Conservation (phyloP, 2,113 vertebrate genomes). For the Uropsilus gracilis region DNA sequence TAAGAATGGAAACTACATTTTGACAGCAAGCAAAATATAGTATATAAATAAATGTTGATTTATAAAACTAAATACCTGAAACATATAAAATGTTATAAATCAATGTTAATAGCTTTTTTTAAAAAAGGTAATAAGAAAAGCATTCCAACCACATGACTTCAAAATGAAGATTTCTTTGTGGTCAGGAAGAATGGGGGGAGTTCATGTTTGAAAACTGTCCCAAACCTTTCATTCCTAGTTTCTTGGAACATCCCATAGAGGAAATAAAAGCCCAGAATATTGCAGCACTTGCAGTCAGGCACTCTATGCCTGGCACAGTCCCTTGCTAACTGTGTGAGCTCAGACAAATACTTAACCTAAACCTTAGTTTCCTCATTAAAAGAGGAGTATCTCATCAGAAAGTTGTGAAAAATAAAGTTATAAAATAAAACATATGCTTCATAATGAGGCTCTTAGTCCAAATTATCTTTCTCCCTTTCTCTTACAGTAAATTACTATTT, state of each 20-base stretch:
- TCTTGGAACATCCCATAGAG: neutral
- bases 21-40: neutral
- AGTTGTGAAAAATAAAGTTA: slow-evolving; percentile 9
- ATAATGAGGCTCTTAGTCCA: neutral
- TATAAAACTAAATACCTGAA: neutral
- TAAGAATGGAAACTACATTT: neutral
- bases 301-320: neutral
- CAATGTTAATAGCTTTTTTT: neutral
- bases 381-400: slow-evolving; percentile 33
- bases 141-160: neutral
- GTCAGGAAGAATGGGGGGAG: neutral
- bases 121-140: neutral
- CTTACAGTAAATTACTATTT: slow-evolving; percentile 8
- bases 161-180: slow-evolving; percentile 33
- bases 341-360: neutral
- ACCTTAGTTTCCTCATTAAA: slow-evolving; percentile 5
- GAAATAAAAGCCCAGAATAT: neutral
- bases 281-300: neutral
- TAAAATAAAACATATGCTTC: slow-evolving; percentile 6
- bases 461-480: neutral
- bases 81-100: neutral
- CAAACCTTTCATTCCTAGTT: slow-evolving; percentile 27
- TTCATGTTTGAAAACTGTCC: slow-evolving; percentile 1
- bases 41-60: neutral
- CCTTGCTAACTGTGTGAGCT: neutral